Base-by-base conservation (phyloP, 1,140 invertebrate species). In the Frieseomelitta varia region DNA sequence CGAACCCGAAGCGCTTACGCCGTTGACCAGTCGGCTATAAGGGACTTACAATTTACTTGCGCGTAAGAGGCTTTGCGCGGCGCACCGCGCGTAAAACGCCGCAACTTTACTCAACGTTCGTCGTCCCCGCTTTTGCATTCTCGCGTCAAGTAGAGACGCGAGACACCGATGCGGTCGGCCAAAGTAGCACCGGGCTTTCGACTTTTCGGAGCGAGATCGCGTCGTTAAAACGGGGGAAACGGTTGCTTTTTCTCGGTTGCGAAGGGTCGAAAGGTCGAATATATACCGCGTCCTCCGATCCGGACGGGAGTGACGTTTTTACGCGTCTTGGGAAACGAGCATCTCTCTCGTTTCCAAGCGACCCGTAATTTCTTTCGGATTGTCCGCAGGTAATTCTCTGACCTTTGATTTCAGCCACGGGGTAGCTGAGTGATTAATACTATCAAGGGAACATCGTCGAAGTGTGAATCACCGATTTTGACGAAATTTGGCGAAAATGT, bases 41-140 rank as follows among this genome's bases (percentile, higher is more conserved):
- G 88, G 88, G 85, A 91, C 90, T 92, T 89, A 92, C 85, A 92
- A 92, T 90, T 91, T 90, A 92, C 90, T 92, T 91, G 80, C 79
- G 61, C 76, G 77, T 91, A 92, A 92, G 91, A 90, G 84, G 91
- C 90, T 92, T 92, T 91, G 85, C 81, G 85, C 76, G 85, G 84
- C 85, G 87, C 85, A 86, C 76, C 81, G 82, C 88, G 88, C 84
- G 76, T 81, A 88, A 91, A 91, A 88, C 84, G 87, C 86, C 91
- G 86, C 85, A 74, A 79, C 77, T 84, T 89, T 89, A 90, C 85
- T 89, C 90, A 89, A 90, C 86, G 84, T 86, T 86, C 88, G 78
- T 84, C 81, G 39, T 47, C 6, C 39, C 84, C 81, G 83, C 72
- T 90, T n/a, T 90, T 90, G 88, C 84, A 81, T 90, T 90, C 79